Conservation (phyloP, 2,113 vertebrate genomes). For the Geococcyx californianus region DNA sequence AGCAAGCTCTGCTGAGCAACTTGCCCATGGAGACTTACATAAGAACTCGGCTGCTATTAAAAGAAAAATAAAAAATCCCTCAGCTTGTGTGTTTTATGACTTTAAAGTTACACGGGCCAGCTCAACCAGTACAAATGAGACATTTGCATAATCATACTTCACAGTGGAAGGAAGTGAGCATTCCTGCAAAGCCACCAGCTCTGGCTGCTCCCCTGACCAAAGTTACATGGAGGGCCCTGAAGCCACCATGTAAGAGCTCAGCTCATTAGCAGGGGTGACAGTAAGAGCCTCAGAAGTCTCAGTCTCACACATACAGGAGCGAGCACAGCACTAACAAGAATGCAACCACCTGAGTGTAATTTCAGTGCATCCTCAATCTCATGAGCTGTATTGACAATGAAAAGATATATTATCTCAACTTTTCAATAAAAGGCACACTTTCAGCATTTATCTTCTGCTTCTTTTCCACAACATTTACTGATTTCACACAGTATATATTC, state of each 20-base stretch:
- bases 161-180: neutral
- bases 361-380: neutral
- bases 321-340: neutral
- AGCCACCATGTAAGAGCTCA: neutral
- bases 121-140: neutral
- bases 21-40: neutral
- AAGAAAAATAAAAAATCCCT: neutral
- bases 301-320: accelerated
- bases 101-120: neutral
- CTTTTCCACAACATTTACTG: neutral
- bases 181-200: neutral
- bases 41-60: neutral
- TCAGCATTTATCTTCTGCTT: neutral
- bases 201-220: neutral
- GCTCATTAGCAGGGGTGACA: neutral
- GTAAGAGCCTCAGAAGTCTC: neutral
- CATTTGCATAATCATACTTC: neutral
- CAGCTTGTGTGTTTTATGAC: neutral
- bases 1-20: neutral
- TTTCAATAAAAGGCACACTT: neutral
- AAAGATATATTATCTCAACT: neutral
- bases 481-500: neutral
- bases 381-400: neutral
- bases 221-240: too few species aligned
- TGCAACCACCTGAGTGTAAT: neutral